Percentiles rank a stretch among this genome's conserved stretches.
These are phyloP conservation scores for Berghia stephanieae DNA, from an alignment of 1,140 invertebrate species.

Conservation along the genomic window DNA sequence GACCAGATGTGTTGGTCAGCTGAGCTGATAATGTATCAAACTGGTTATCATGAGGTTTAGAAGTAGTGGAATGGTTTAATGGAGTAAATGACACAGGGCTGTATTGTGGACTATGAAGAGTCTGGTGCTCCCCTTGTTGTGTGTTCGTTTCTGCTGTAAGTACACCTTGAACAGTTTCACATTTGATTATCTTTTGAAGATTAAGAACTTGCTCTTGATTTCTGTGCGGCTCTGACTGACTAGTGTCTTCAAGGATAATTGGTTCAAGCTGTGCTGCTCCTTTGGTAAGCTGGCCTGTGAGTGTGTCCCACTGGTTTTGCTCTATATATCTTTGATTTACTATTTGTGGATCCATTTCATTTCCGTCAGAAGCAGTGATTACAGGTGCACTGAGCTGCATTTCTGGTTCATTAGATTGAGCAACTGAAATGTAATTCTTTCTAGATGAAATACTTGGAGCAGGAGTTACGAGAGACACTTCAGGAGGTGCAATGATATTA, in stretches of 20 bases:
- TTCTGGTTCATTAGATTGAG: too few relatives aligned
- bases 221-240: constrained; percentile 14
- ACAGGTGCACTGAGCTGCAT: background rate
- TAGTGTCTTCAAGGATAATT: constrained; percentile 20
- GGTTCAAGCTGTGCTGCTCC: constrained; percentile 18
- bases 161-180: constrained; percentile 20
- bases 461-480: too few relatives aligned
- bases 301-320: constrained; percentile 15
- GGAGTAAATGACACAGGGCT: constrained; percentile 18
- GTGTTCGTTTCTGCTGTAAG: too few relatives aligned
- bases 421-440: too few relatives aligned
- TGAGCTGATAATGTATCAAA: constrained; percentile 16
- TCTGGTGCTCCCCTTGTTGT: too few relatives aligned
- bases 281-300: background rate
- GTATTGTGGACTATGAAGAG: background rate
- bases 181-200: constrained; percentile 22
- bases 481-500: constrained; percentile 27
- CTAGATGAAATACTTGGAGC: too few relatives aligned
- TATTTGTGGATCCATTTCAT: constrained; percentile 16
- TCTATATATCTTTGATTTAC: constrained; percentile 20
- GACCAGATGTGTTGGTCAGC: constrained; percentile 5
- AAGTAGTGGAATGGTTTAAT: background rate
- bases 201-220: constrained; percentile 16
- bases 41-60: background rate
- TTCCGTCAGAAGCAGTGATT: background rate